Percentiles rank a stretch among this genome's conserved stretches.
These are phyloP conservation scores for Lobophora halterata DNA, from an alignment of 2,888 invertebrate species.

Conservation along the genomic window DNA sequence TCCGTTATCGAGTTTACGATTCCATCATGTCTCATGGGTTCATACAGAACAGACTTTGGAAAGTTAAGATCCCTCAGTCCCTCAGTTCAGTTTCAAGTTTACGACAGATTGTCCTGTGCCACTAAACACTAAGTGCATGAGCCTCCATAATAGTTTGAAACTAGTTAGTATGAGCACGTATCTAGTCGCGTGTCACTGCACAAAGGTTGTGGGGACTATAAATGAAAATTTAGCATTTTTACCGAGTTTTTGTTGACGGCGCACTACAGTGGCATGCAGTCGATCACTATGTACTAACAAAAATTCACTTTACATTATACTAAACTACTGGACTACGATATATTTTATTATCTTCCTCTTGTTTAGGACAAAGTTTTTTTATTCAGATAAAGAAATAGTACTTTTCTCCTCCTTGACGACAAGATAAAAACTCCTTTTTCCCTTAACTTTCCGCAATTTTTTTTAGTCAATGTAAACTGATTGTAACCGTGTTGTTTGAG, in stretches of 20 bases:
- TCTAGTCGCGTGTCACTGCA: conserved; percentile 3
- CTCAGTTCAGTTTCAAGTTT: conserved; percentile 18
- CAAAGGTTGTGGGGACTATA: conserved; percentile 41
- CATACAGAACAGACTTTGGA: conserved; percentile 12
- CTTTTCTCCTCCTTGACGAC: conserved; percentile 48
- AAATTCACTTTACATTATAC: conserved; percentile 77
- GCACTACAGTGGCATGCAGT: conserved; percentile 42
- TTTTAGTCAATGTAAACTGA: conserved; percentile 36
- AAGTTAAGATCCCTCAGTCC: conserved; percentile 20
- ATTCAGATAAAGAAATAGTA: conserved; percentile 56
- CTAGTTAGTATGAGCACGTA: conserved; percentile 14
- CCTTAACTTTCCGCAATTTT: conserved; percentile 41
- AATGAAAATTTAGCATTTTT: conserved; percentile 69
- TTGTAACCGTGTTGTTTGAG: conserved; percentile 21
- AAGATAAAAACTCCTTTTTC: conserved; percentile 45
- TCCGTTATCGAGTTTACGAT: conserved; percentile 12
- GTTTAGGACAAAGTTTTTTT: conserved; percentile 57
- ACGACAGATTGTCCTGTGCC: conserved; percentile 17
- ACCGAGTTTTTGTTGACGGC: conserved; percentile 43
- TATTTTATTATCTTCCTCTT: conserved; percentile 57
- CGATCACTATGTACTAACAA: conserved; percentile 64
- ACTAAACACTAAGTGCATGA: conserved; percentile 20
- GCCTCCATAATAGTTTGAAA: conserved; percentile 23
- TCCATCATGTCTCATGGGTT: conserved; percentile 12
- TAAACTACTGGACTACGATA: conserved; percentile 62